Evolutionary conservation across 2,113 vertebrate species (phyloP), one percentile per base, ranked within the genome.

Genomic region (Fregata magnificens): DNA sequence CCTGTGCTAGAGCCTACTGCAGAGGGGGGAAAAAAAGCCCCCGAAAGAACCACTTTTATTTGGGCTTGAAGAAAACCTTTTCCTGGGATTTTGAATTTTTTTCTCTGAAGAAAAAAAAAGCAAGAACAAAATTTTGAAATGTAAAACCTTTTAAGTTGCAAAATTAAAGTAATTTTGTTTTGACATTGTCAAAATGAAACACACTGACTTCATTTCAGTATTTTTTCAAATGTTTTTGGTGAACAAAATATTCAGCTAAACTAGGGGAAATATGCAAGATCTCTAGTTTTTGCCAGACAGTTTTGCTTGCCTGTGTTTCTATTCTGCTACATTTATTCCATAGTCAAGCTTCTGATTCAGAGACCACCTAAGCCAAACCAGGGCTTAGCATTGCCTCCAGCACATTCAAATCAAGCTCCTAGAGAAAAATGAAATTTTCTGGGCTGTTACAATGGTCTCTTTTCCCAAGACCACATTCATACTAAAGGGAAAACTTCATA

Each of bases 161-260:
- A 79, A 93, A 93, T 56, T 42, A 32, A 89, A 94, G 76, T 34
- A 69, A 66, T 69, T 79, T 56, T 94, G n/a, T 58, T 96, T 93
- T 94, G 87, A 63, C 61, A 19, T 26, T 77, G 44, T 79, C 70
- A 85, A 76, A 93, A 32, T 47, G 36, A 76, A 91, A 61, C 59
- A 74, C 63, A 1, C 26, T 88, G 77, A 81, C 49, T 91, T 85
- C 20, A 86, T 81, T 81, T 86, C 0, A 1, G 29, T 49, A 24
- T 84, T 67, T 91, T 94, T 82, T 74, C 55, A 45, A 91, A 62
- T 50, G 42, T 22, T 81, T 90, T 84, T 78, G n/a, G 61, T 95
- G 86, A 87, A 72, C 52, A 93, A 82, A 94, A 76, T 74, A 86
- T 76, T 89, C 89, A 63, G 25, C 84, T 85, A 52, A 80, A 44